Conservation (phyloP, 2,797 vertebrate species). For the Enteromius argenteus region DNA sequence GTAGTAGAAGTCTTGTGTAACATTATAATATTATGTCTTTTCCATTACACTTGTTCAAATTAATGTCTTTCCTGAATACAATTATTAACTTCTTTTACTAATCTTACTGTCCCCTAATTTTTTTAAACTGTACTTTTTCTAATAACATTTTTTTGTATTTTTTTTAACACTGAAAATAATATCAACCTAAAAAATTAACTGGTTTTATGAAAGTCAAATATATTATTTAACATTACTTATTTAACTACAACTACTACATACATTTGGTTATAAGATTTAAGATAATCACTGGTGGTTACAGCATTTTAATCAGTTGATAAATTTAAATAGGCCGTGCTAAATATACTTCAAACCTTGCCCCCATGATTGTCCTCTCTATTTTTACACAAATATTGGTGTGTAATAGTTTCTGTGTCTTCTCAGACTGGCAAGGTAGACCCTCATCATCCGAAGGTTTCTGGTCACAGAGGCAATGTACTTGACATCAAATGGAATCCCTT, state of each 20-base stretch:
- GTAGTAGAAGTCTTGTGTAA: background rate
- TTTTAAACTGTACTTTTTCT: background rate
- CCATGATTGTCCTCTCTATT: background rate
- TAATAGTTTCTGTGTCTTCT: conserved; percentile 31
- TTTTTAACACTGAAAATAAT: background rate
- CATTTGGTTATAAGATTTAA: background rate
- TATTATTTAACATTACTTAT: background rate
- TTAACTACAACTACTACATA: background rate
- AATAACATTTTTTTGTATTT: background rate
- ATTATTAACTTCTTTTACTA: background rate
- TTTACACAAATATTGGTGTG: conserved; percentile 65
- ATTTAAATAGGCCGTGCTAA: conserved; percentile 1
- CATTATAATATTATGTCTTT: background rate
- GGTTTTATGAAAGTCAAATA: background rate
- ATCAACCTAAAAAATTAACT: background rate
- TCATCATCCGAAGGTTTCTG: conserved; percentile 89
- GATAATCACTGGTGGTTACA: background rate
- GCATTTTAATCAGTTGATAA: background rate
- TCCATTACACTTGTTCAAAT: background rate
- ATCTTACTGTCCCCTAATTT: background rate
- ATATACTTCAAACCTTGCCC: background rate
- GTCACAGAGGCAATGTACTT: conserved; percentile 91
- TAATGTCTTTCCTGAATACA: background rate
- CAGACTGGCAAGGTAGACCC: conserved; percentile 92
- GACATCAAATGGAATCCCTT: conserved; percentile 98